These are phyloP conservation scores for Euproctis similis DNA, from an alignment of 2,888 invertebrate genomes.

Conservation along the genomic window DNA sequence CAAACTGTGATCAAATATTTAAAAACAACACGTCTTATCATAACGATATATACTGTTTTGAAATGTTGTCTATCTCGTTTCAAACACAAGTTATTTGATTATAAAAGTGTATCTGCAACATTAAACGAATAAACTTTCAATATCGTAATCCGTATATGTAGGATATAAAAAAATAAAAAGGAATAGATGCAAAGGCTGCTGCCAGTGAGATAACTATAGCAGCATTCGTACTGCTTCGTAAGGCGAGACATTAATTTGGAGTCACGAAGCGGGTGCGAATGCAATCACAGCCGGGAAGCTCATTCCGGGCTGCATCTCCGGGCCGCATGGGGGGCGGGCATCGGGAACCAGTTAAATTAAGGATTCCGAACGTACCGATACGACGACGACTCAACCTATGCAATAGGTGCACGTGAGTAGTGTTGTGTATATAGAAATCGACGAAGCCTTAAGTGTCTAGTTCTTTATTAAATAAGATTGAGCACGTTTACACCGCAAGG, in stretches of 20 bases:
- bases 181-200: conserved; percentile 30
- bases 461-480: not conserved
- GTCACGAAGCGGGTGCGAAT: conserved; percentile 54
- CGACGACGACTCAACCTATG: too few species aligned
- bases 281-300: conserved; percentile 70
- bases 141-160: too few species aligned
- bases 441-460: not conserved
- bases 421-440: conserved; percentile 14
- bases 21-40: too few species aligned
- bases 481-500: not conserved
- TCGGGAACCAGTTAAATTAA: conserved; percentile 56
- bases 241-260: conserved; percentile 54
- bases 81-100: too few species aligned
- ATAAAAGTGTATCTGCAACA: too few species aligned
- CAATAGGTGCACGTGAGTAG: conserved; percentile 27
- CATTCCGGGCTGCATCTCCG: conserved; percentile 68
- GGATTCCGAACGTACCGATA: conserved; percentile 52
- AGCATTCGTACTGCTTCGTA: conserved; percentile 22
- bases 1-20: too few species aligned
- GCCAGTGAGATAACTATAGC: conserved; percentile 11
- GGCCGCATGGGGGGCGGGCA: conserved; percentile 29
- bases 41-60: too few species aligned
- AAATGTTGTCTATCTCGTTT: too few species aligned
- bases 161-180: too few species aligned
- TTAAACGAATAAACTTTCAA: too few species aligned